These are phyloP conservation scores for Brachypodius melanocephalos DNA, from an alignment of 2,113 vertebrate genomes.

Conservation along the genomic window DNA sequence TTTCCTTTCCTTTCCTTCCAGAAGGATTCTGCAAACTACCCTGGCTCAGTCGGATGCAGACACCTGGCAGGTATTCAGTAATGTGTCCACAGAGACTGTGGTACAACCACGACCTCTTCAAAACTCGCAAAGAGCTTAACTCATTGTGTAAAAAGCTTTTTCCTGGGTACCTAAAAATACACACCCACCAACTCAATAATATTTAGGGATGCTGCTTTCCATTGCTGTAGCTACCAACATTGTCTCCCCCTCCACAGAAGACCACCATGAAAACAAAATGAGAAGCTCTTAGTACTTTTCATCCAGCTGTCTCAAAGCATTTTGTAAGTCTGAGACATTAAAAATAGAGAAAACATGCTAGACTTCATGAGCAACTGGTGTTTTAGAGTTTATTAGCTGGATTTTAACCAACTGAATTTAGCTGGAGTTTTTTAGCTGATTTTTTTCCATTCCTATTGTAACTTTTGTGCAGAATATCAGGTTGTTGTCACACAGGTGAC, in stretches of 20 bases:
- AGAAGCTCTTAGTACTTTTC: neutral
- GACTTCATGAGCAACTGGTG: neutral
- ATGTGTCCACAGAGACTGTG: neutral
- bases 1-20: neutral
- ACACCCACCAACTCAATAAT: fast-evolving
- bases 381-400: neutral
- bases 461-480: neutral
- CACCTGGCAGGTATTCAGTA: neutral
- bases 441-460: neutral
- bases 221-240: neutral
- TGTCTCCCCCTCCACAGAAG: fast-evolving
- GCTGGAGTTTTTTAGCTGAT: neutral
- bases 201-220: neutral
- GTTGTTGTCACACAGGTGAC: neutral
- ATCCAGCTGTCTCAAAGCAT: neutral
- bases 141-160: neutral
- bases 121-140: neutral
- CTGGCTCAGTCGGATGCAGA: fast-evolving
- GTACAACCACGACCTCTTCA: neutral
- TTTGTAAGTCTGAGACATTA: neutral
- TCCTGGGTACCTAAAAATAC: neutral
- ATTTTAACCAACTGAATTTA: neutral
- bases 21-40: neutral
- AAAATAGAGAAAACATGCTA: neutral
- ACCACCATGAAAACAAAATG: neutral